Evolutionary conservation across 2,797 vertebrate species (phyloP), one percentile per base, ranked within the genome.

Genomic region (Gymnocypris eckloni): DNA sequence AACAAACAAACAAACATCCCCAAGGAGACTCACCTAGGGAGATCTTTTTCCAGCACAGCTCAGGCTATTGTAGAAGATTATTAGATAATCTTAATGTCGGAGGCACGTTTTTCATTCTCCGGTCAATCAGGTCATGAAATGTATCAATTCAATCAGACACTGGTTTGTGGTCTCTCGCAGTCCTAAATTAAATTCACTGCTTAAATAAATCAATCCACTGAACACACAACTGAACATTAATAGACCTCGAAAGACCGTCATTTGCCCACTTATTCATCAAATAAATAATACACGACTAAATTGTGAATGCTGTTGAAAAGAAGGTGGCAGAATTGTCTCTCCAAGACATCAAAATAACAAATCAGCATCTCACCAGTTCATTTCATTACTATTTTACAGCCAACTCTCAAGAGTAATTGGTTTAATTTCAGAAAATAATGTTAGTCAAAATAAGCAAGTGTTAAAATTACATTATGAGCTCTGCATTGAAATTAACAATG

Each of bases 271-370:
- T 71, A 56, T 59, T 82, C 15, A 82, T 5, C 3, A 45, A 72
- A 41, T 59, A 71, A 82, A 72, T 73, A 73, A 82, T 73, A 33
- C 10, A 82, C 59, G 13, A 22, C 61, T 50, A 13, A n/a, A 71
- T 12, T 67, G 64, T 67, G 64, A 67, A 67, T 67, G 64, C 64
- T 71, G 39, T 11, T 69, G 18, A 39, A 39, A 20, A 69, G 7
- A 50, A 7, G 28, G 28, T 54, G 10, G 15, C 18, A 39, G 73
- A 52, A 37, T 76, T 76, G 41, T 41, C 43, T 16, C n/a, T 75
- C 45, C 4, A 78, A 43, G 54, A 78, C 6, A 10, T 5, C 6
- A 41, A n/a, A 25, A 22, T 7, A 41, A 41, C 37, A 25, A 43
- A 79, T 61, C 56, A 64, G 22, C n/a, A 28, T 45, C 56, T 61